Conservation (phyloP, 2,888 invertebrate genomes). For the Prosapia bicincta region DNA sequence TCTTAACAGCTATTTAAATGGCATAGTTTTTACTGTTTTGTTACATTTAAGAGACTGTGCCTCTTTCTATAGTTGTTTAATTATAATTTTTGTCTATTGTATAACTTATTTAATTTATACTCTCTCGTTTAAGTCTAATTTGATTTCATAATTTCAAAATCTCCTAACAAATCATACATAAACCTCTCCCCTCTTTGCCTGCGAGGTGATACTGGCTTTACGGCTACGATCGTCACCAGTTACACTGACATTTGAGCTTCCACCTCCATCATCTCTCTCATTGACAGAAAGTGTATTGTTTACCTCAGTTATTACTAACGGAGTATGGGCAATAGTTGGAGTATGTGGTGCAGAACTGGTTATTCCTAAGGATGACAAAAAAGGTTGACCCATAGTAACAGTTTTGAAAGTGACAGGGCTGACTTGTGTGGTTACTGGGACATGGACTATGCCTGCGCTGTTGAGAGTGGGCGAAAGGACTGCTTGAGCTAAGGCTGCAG, state of each 20-base stretch:
- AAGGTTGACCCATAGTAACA: conserved; percentile 51
- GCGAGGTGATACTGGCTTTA: conserved; percentile 48
- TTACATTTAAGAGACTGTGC: too few relatives aligned
- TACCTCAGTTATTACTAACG: conserved; percentile 35
- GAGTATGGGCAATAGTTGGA: conserved; percentile 42
- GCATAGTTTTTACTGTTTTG: too few relatives aligned
- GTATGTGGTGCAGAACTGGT: conserved; percentile 37
- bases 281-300: conserved; percentile 36
- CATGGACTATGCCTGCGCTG: conserved; percentile 47
- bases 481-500: conserved; percentile 75
- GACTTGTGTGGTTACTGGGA: conserved; percentile 49
- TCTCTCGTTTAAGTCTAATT: not conserved
- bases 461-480: conserved; percentile 62
- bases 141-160: not conserved
- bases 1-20: too few relatives aligned
- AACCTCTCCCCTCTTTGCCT: conserved; percentile 53
- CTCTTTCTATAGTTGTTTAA: too few relatives aligned
- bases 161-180: conserved; percentile 47
- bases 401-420: conserved; percentile 51
- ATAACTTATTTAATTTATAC: too few relatives aligned
- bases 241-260: conserved; percentile 44
- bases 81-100: too few relatives aligned
- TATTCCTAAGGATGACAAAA: conserved; percentile 53
- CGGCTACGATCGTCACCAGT: conserved; percentile 46
- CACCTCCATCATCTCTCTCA: conserved; percentile 42